Conservation (phyloP, 2,113 vertebrate genomes). For the Mola mola region DNA sequence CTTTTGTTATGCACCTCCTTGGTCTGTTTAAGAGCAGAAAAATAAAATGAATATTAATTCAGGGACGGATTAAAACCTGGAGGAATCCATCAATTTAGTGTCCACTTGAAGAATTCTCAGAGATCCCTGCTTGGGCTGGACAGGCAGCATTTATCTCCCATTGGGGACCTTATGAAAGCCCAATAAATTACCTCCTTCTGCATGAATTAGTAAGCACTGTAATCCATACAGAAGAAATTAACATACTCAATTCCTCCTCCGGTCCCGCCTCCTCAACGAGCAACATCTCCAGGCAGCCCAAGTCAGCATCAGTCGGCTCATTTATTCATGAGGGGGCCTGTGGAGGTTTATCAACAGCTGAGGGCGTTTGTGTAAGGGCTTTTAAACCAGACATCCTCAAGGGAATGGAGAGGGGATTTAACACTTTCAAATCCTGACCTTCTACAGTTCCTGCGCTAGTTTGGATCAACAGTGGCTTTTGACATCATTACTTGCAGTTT, state of each 20-base stretch:
- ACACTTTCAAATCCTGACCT: too few species aligned
- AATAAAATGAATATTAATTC: too few species aligned
- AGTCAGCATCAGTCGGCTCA: constrained; percentile 43
- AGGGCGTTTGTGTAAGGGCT: not conserved
- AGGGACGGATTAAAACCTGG: too few species aligned
- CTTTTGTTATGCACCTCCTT: not conserved
- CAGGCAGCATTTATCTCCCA: constrained; percentile 68
- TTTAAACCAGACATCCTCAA: too few species aligned
- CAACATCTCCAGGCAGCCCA: constrained; percentile 29
- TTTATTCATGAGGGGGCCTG: constrained; percentile 54
- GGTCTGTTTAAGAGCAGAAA: not conserved
- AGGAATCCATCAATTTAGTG: constrained; percentile 46
- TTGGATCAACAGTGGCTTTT: too few species aligned
- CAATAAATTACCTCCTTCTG: constrained; percentile 71
- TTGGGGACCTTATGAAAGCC: constrained; percentile 61
- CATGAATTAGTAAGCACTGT: constrained; percentile 71
- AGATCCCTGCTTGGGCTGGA: constrained; percentile 45
- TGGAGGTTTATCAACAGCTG: constrained; percentile 29
- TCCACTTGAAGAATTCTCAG: constrained; percentile 61
- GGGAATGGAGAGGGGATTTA: too few species aligned
- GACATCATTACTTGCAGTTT: too few species aligned
- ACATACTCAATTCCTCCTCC: constrained; percentile 35
- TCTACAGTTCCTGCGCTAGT: too few species aligned
- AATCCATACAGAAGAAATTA: constrained; percentile 66
- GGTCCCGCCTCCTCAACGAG: constrained; percentile 14